phyloP scores from a whole-genome alignment of 2,888 invertebrate species.

The Heliconius hortense region DNA sequence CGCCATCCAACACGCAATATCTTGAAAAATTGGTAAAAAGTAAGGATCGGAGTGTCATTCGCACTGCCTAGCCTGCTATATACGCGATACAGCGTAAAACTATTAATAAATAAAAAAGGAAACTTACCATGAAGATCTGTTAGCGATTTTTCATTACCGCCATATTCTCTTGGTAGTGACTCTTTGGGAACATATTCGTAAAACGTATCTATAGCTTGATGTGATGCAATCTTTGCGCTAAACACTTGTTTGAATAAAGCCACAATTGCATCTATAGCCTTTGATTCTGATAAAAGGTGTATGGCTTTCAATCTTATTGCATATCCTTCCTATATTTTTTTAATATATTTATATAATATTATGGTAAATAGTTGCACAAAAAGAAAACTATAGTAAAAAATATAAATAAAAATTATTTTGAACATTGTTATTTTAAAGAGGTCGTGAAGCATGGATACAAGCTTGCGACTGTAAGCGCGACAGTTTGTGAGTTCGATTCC shows the following conservation, averaged over 20 bases:
- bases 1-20: neutral
- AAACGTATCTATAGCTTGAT: constrained; percentile 50
- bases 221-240: constrained; percentile 53
- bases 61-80: neutral
- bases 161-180: constrained; percentile 52
- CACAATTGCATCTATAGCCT: constrained; percentile 51
- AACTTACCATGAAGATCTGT: constrained; percentile 40
- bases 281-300: constrained; percentile 55
- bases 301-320: constrained; percentile 55
- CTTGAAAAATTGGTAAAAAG: no score
- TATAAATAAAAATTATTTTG: no score
- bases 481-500: no score
- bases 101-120: neutral
- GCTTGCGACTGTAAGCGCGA: no score
- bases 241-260: constrained; percentile 53
- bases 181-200: constrained; percentile 48
- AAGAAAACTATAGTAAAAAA: no score
- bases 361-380: no score
- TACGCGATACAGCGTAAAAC: neutral
- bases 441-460: no score
- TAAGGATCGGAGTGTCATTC: neutral
- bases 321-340: constrained; percentile 50
- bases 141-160: constrained; percentile 45
- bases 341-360: no score
- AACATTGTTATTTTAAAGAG: no score